Evolutionary conservation across 2,113 vertebrate species (phyloP), one percentile per base, ranked within the genome.

Genomic region (Stigmatopora nigra): DNA sequence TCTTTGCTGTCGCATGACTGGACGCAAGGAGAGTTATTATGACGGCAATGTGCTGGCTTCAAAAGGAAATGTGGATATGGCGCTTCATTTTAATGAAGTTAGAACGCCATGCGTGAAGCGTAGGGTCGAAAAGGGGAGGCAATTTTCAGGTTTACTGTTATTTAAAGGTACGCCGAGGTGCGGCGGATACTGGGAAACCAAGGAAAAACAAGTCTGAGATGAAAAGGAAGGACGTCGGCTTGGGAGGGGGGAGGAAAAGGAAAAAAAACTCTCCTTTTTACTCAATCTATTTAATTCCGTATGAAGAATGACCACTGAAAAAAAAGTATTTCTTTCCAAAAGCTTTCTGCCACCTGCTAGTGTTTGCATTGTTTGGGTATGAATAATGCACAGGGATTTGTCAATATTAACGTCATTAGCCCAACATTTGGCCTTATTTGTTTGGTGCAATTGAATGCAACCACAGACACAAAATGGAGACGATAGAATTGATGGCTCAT

Each of bases 361-460:
- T 64, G 60, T 67, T 48, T 59, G 65, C 47, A 31, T 65, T 51
- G 65, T 70, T 70, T 75, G 75, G 65, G 64, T 59, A 71, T 76
- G 48, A 80, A 80, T 70, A 80, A 78, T 75, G 63, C 63, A 73
- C 64, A 31, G 4, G 38, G 4, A 7, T 41, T 41, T 11, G 38
- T 25, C 62, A 66, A 49, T 12, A 13, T 36, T n/a, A 25, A 46
- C 36, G 6, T 14, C 12, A 56, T 56, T 14, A 1, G 22, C 7
- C 13, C 13, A 56, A 31, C 15, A 19, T 8, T 52, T 52, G n/a
- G 17, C 48, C 17, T 51, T 8, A 53, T 11, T 53, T 46, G 45
- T 14, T 53, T 53, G n/a, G 4, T 12, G 20, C 51, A 9, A n/a
- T 19, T 46, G 45, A 46, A 51, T 0, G n/a, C 3, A 53, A 53